These are phyloP conservation scores for Patella pellucida DNA, from an alignment of 2,888 invertebrate species.

Conservation along the genomic window DNA sequence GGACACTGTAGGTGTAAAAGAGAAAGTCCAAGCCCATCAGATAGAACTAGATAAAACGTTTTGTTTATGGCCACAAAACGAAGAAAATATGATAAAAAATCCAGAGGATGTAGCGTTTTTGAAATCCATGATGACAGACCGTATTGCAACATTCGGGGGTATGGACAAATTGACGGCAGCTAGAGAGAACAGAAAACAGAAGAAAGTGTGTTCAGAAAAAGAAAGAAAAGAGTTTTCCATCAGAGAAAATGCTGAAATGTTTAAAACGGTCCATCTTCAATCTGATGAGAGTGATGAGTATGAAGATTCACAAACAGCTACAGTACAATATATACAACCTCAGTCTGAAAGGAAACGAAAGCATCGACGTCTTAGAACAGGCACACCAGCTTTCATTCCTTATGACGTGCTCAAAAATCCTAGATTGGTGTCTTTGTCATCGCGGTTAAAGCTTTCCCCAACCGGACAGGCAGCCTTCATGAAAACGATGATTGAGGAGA, in stretches of 20 bases:
- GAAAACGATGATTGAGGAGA: background rate
- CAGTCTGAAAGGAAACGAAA: background rate
- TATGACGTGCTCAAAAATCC: background rate
- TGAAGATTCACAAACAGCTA: background rate
- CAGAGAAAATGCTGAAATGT: background rate
- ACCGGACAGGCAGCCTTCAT: background rate
- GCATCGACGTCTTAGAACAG: background rate
- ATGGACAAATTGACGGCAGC: background rate
- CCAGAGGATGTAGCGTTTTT: too few relatives aligned
- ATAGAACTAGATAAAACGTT: too few relatives aligned
- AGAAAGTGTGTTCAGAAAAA: background rate
- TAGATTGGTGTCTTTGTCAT: background rate
- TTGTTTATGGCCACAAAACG: too few relatives aligned
- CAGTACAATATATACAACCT: background rate
- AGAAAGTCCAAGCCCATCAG: too few relatives aligned
- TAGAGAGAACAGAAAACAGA: background rate
- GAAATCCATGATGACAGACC: background rate
- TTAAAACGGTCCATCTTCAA: background rate
- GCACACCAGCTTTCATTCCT: background rate
- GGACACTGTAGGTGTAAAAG: too few relatives aligned
- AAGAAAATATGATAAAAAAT: too few relatives aligned
- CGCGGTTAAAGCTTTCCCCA: background rate
- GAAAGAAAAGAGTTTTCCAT: background rate
- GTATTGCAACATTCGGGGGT: background rate
- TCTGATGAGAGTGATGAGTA: background rate